phyloP scores from a whole-genome alignment of 2,113 vertebrate genomes.

The Brachypodius melanocephalos region DNA sequence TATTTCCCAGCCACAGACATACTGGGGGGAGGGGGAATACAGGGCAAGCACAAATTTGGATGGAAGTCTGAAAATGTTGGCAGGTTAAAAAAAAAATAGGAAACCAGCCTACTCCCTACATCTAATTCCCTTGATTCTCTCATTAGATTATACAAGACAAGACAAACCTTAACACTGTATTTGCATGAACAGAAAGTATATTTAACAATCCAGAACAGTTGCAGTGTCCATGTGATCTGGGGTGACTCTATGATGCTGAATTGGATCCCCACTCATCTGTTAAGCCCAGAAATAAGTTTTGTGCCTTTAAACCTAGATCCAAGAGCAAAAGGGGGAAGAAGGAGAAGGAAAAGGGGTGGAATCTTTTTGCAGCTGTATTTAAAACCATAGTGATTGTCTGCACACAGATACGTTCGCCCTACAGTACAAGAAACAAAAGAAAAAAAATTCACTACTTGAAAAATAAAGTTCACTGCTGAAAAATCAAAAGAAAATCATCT shows the following conservation, averaged over 20 bases:
- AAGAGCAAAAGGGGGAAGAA: fast-evolving
- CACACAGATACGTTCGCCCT: not conserved
- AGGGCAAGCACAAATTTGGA: not conserved
- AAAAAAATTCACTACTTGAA: not conserved
- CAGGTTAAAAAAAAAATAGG: not conserved
- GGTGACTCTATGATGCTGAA: not conserved
- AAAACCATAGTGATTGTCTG: not conserved
- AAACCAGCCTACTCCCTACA: not conserved
- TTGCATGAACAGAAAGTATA: not conserved
- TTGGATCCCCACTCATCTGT: not conserved
- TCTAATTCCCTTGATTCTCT: not conserved
- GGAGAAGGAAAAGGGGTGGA: not conserved
- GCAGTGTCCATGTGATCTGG: not conserved
- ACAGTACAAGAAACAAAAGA: not conserved
- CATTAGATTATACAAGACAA: not conserved
- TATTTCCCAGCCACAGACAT: not conserved
- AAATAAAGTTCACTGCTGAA: not conserved
- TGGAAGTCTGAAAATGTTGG: not conserved
- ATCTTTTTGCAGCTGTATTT: not conserved
- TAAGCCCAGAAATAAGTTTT: not conserved
- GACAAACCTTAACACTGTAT: not conserved
- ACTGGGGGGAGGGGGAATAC: not conserved
- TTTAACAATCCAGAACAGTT: not conserved
- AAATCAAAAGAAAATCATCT: not conserved
- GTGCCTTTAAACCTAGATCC: not conserved